Evolutionary conservation across 2,888 invertebrate genomes (phyloP), one percentile per base, ranked within the genome.

Genomic region (Cartodere bifasciata): DNA sequence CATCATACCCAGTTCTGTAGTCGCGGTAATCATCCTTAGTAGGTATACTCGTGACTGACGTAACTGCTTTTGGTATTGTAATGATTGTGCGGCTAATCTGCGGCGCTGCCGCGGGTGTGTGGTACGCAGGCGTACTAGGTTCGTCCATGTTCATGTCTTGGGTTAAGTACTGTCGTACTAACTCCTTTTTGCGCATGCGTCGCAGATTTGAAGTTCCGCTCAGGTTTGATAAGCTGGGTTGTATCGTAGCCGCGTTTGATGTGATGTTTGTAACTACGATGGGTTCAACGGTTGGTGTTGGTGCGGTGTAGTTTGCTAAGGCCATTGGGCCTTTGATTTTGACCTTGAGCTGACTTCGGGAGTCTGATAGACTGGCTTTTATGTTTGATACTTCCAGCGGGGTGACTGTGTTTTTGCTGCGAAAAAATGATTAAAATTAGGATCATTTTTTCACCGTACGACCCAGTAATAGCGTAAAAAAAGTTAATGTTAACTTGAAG

Each of bases 241-340:
- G 56, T 13, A 60, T 60, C 3, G 55, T 55, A 2, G 67, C 61
- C 3, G 68, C 64, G 37, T 57, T 65, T 20, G 61, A 62, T 15
- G 59, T 63, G 2, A 66, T 55, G 21, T 44, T 53, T 4, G 66
- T 56, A 20, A 60, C 61, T 15, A 61, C 47, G 12, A 55, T 53
- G 20, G 56, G 60, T 34, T 61, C 59, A 31, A 57, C 56, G n/a
- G 65, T 64, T 40, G 69, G 68, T 23, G 67, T 71, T 1, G 65
- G 70, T 31, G 73, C 69, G 2, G 76, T 67, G 20, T 78, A 82
- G 51, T 80, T 84, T 0, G 67, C 74, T n/a, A n/a, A n/a, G 46
- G 86, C 84, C 37, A 84, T 68, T 1, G 88, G 88, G 3, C 87
- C 88, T 55, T 90, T 88, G 39, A 88, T 88, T 60, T 90, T 90